Evolutionary conservation across 2,888 invertebrate genomes (phyloP), one percentile per base, ranked within the genome.

Genomic region (Pterobdella sp.): DNA sequence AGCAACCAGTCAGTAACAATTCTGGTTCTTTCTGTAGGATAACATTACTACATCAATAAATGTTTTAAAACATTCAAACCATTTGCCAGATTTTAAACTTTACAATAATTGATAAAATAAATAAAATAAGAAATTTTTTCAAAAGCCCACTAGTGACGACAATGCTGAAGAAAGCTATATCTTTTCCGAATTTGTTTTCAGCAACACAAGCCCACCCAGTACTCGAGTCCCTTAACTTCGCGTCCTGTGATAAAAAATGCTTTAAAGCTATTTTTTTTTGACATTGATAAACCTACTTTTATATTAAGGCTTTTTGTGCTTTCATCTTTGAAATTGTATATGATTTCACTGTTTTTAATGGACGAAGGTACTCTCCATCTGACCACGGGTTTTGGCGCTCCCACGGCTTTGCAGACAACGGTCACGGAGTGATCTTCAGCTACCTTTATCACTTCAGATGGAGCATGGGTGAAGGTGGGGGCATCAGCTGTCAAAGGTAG

Each of bases 371-470:
- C 36, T 26, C n/a, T 35, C 60, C 60, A 71, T 14, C 36, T 60
- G n/a, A 71, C 29, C 18, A 35, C 34, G 10, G 71, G 71, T 63
- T 56, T 60, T 18, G 71, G 71, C 2, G 63, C 60, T 1, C 71
- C 71, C 1, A 63, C n/a, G 0, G 60, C 60, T 63, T 35, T 63
- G 71, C 71, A 71, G 26, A 32, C 22, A 4, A 35, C 63, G 29
- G 35, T 71, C 26, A 71, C 63, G 34, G 71, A 36, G 26, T 71
- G 71, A 35, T 63, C 71, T 22, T 34, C n/a, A n/a, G 71, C 71
- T 3, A 71, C 71, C 34, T 34, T 63, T 7, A 71, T 71, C 63
- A 71, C 63, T 60, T 71, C 60, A 71, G 32, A 31, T 1, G 71
- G 71, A 14, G 71, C 56, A 32, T 71, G 36, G 2, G 34, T 49